Evolutionary conservation across 2,888 invertebrate species (phyloP), one percentile per base, ranked within the genome.

Genomic region (Tetranychus truncatus): DNA sequence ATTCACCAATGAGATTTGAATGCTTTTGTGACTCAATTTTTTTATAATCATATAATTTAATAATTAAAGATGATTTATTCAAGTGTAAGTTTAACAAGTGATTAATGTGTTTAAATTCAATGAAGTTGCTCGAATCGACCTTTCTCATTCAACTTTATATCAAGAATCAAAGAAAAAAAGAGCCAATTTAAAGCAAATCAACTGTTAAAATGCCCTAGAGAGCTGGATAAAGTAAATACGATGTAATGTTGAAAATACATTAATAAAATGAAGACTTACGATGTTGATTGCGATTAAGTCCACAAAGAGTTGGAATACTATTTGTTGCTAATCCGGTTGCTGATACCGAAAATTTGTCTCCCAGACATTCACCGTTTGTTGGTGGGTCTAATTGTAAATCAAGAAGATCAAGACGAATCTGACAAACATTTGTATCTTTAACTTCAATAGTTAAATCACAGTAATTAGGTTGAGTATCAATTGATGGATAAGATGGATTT

Each of bases 371-470:
- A 34, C 77, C 77, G 15, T 74, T 34, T 8, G 55, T 74, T 15
- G 77, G 77, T 65, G 65, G 75, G 73, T 77, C 77, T 20, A 77
- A 45, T 72, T 77, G 76, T 74, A 77, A 77, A 67, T 77, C 77
- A 21, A 77, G 46, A 72, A 77, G 77, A 71, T 77, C 77, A 34
- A 77, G 11, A 9, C 76, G 73, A 45, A 77, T 46, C 45, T 77
- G 77, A 45, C 77, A 77, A n/a, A 77, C 74, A 66, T 76, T 71
- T 18, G 76, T 34, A 73, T 77, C 77, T 45, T 71, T 66, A 45
- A 77, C 73, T 45, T 77, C 77, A 20, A 77, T 69, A 4, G 75
- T 77, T 15, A 77, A 67, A 67, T 77, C 77, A 69, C 77, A 77
- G 66, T 75, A 77, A 71, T 77, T 77, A 45, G 77, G 76, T 24